These are phyloP conservation scores for Eupristina koningsbergeri DNA, from an alignment of 1,140 invertebrate genomes.

Conservation along the genomic window DNA sequence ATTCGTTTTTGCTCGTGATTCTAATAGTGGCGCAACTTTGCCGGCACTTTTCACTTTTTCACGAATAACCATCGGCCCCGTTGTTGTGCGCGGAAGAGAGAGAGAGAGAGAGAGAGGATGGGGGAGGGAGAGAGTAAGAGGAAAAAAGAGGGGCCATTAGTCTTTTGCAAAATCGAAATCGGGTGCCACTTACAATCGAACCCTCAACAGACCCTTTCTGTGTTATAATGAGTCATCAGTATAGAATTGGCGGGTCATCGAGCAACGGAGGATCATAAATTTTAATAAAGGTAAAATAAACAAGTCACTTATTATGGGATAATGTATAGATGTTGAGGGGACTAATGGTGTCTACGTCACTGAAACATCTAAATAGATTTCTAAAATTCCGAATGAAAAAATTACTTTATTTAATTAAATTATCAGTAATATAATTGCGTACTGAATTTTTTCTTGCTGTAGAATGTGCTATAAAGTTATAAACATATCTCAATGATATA, in stretches of 20 bases:
- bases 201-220: constrained; percentile 1
- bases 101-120: too few relatives aligned
- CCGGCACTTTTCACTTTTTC: background rate
- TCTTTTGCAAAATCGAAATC: constrained; percentile 14
- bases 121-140: too few relatives aligned
- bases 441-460: too few relatives aligned
- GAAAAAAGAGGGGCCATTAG: too few relatives aligned
- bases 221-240: constrained; percentile 21
- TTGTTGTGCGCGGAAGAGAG: background rate
- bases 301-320: constrained; percentile 5
- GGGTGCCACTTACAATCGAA: constrained; percentile 1
- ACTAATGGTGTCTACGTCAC: background rate
- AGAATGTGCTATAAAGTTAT: too few relatives aligned
- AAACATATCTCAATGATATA: too few relatives aligned
- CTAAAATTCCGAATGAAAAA: background rate
- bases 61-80: background rate
- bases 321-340: constrained; percentile 1
- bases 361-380: constrained; percentile 19
- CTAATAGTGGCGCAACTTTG: background rate
- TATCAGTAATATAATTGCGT: background rate
- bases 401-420: background rate
- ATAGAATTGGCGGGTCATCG: constrained; percentile 18
- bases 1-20: constrained; percentile 15
- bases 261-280: constrained; percentile 13
- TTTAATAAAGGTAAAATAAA: constrained; percentile 42